Conservation (phyloP, 2,113 vertebrate genomes). For the Balaeniceps rex region DNA sequence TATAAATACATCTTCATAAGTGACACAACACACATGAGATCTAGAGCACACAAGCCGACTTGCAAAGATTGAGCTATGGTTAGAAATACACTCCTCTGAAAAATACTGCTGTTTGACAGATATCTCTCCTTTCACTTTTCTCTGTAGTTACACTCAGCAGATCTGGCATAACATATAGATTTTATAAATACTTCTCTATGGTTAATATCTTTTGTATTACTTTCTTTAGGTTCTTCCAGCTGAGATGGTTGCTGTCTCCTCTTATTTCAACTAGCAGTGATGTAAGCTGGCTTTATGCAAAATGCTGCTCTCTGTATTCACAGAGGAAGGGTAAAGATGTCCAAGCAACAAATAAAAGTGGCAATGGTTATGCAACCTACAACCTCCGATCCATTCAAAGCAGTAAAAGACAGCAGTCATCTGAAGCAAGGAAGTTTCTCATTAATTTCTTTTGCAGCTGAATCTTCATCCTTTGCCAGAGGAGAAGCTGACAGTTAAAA, state of each 20-base stretch:
- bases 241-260: neutral
- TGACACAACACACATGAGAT: neutral
- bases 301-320: neutral
- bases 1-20: neutral
- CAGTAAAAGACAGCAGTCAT: neutral
- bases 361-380: neutral
- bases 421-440: neutral
- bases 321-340: neutral
- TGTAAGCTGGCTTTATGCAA: neutral
- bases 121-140: neutral
- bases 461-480: neutral
- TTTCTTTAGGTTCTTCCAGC: neutral
- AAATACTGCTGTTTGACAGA: neutral
- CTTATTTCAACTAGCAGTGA: neutral
- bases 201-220: neutral
- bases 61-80: neutral
- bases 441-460: neutral
- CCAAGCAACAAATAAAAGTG: neutral
- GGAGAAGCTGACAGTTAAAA: neutral
- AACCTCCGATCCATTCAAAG: neutral
- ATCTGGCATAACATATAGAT: neutral
- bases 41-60: neutral
- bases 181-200: neutral
- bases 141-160: neutral
- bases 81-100: neutral